Evolutionary conservation across 2,888 invertebrate genomes (phyloP).

Genomic region (Thecocarcelia acutangulata): DNA sequence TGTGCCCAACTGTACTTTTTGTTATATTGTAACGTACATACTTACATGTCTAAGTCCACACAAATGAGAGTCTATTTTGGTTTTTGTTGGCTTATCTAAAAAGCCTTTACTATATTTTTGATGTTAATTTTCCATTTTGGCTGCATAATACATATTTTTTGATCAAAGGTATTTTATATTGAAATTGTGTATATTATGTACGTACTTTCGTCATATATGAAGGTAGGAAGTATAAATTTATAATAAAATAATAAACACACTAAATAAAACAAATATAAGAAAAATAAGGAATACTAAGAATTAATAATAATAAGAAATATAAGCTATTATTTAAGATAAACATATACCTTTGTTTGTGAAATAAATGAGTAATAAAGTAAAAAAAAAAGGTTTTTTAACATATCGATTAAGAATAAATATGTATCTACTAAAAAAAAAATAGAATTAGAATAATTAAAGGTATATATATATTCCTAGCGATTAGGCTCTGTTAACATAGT

Average conservation of each 20-base stretch:
- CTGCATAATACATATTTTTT: slow-evolving; percentile 27
- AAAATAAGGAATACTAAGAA: not conserved
- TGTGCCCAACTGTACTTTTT: slow-evolving; percentile 18
- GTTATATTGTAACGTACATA: no score
- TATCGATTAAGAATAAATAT: slow-evolving; percentile 18
- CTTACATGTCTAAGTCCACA: no score
- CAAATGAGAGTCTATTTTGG: not conserved
- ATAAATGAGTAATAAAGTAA: slow-evolving; percentile 22
- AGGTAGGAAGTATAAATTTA: slow-evolving; percentile 25
- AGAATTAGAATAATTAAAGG: slow-evolving; percentile 7
- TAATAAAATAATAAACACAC: slow-evolving; percentile 27
- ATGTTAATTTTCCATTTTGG: slow-evolving; percentile 43
- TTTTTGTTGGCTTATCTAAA: slow-evolving; percentile 56
- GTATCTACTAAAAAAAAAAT: slow-evolving; percentile 21
- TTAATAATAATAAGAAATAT: slow-evolving; percentile 9
- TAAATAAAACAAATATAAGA: slow-evolving; percentile 15
- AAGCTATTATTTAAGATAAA: slow-evolving; percentile 10
- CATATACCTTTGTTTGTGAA: slow-evolving; percentile 7
- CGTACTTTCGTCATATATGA: slow-evolving; percentile 3
- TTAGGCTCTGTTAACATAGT: slow-evolving; percentile 22
- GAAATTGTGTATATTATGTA: slow-evolving; percentile 21
- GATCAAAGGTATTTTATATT: slow-evolving; percentile 4
- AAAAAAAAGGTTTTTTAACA: not conserved
- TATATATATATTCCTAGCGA: slow-evolving; percentile 1
- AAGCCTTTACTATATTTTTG: slow-evolving; percentile 56